Evolutionary conservation across 2,797 vertebrate genomes (phyloP).

Genomic region (Lutra lutra): DNA sequence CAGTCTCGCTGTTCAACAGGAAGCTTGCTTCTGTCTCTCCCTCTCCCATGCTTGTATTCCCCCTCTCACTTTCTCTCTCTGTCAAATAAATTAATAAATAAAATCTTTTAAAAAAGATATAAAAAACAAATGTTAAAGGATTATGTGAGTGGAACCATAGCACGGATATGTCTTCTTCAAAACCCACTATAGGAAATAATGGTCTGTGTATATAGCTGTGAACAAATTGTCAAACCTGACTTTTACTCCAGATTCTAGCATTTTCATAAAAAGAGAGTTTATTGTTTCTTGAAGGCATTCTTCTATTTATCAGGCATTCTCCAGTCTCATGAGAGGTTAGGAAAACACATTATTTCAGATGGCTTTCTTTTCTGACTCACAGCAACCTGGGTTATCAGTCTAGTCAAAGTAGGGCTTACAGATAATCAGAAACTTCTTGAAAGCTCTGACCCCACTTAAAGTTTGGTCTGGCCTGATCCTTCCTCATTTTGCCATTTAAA

Average conservation of each 20-base stretch:
- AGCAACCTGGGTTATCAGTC: background rate
- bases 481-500: background rate
- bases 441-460: background rate
- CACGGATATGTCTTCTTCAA: background rate
- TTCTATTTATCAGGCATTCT: background rate
- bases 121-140: background rate
- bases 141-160: background rate
- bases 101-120: too few species aligned
- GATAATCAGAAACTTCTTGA: background rate
- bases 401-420: background rate
- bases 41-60: too few species aligned
- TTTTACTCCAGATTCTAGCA: background rate
- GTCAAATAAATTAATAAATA: too few species aligned
- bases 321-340: background rate
- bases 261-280: background rate
- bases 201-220: background rate
- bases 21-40: too few species aligned
- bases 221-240: background rate
- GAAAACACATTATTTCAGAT: background rate
- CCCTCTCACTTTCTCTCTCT: too few species aligned
- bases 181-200: background rate
- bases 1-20: too few species aligned
- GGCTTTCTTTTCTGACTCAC: background rate
- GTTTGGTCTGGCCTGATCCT: background rate
- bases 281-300: background rate